Percentiles rank a stretch among this genome's conserved stretches.
These are phyloP conservation scores for Menura novaehollandiae DNA, from an alignment of 2,113 vertebrate genomes.

Conservation along the genomic window DNA sequence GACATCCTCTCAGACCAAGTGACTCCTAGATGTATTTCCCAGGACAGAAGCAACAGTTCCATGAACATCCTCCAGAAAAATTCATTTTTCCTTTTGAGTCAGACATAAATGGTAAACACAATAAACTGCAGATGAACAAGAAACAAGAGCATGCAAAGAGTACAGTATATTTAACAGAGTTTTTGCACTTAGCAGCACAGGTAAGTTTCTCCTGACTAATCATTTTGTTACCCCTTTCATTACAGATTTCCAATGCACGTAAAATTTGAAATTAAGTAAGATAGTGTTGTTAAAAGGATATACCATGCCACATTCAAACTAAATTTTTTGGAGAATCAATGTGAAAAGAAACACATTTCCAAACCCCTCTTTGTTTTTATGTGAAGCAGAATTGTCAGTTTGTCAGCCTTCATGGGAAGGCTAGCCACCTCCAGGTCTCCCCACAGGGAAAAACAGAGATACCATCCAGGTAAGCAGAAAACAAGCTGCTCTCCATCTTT, in stretches of 20 bases:
- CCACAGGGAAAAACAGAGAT: not conserved
- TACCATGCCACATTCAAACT: not conserved
- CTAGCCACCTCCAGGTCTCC: not conserved
- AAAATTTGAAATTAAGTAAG: not conserved
- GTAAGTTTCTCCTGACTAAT: not conserved
- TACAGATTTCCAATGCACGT: not conserved
- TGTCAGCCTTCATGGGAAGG: not conserved
- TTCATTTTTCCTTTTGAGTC: not conserved
- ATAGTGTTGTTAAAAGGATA: not conserved
- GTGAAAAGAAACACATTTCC: not conserved
- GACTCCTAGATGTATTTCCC: not conserved
- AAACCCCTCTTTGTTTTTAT: not conserved
- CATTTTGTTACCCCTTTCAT: not conserved
- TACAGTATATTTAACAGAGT: not conserved
- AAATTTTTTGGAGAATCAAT: not conserved
- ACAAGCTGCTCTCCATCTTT: not conserved
- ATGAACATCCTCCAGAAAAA: not conserved
- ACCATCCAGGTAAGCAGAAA: not conserved
- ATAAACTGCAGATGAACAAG: not conserved
- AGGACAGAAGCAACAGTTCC: not conserved
- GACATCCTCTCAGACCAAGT: not conserved
- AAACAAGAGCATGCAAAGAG: not conserved
- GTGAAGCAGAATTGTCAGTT: not conserved
- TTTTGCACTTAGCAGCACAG: not conserved
- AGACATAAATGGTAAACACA: not conserved